Percentiles rank a stretch among this genome's conserved stretches.
These are phyloP conservation scores for Ceratina japonica DNA, from an alignment of 1,140 invertebrate genomes.

Conservation along the genomic window DNA sequence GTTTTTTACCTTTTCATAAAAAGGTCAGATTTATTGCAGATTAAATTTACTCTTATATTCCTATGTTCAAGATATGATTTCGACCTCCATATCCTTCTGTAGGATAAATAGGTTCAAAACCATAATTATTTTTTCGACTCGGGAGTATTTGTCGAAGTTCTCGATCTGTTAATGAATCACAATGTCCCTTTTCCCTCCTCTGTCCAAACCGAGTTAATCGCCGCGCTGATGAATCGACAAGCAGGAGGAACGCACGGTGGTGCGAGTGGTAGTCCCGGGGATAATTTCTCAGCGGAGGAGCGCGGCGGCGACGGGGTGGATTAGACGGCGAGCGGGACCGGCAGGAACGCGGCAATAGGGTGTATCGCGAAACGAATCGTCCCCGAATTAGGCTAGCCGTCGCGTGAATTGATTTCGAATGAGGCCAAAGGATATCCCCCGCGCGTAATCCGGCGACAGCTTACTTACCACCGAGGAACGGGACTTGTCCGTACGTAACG, in stretches of 20 bases:
- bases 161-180: constrained; percentile 6
- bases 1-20: no score
- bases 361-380: constrained; percentile 58
- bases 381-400: constrained; percentile 53
- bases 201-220: not conserved
- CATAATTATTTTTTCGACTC: no score
- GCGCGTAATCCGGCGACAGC: constrained; percentile 58
- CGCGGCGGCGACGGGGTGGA: not conserved
- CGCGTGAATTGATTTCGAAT: constrained; percentile 64
- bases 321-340: constrained; percentile 29
- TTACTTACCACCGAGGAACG: constrained; percentile 38
- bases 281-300: constrained; percentile 25
- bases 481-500: not conserved
- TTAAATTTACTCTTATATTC: no score
- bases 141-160: not conserved
- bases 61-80: no score
- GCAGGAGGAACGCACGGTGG: not conserved
- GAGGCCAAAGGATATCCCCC: constrained; percentile 31
- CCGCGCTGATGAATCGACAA: not conserved
- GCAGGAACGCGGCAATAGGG: constrained; percentile 7
- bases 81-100: no score
- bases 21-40: no score
- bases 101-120: no score
- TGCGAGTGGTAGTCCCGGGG: not conserved
- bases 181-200: no score